Evolutionary conservation across 2,113 vertebrate species (phyloP).

Genomic region (Varanus komodoensis): DNA sequence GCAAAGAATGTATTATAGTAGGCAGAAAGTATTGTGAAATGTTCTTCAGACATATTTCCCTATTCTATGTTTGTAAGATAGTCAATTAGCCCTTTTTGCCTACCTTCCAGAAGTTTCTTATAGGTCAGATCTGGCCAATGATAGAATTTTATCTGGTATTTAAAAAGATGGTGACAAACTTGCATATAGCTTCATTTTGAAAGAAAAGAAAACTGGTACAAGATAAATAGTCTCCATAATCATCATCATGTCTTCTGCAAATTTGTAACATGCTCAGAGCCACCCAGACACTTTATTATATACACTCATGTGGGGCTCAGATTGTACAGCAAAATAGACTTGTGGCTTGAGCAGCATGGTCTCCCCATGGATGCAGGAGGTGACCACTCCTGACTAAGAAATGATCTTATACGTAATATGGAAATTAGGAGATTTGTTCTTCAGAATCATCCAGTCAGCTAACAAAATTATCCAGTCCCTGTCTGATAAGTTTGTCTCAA

Average conservation of each 20-base stretch:
- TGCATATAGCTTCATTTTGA: neutral
- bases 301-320: neutral
- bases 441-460: neutral
- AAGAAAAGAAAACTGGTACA: neutral
- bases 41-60: no score
- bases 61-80: no score
- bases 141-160: no score
- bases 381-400: neutral
- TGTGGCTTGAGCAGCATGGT: neutral
- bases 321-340: neutral
- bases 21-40: no score
- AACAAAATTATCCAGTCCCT: neutral
- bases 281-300: neutral
- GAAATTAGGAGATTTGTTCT: neutral
- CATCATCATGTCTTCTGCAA: neutral
- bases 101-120: neutral
- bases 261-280: neutral
- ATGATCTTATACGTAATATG: neutral
- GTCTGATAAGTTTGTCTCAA: neutral
- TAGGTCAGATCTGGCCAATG: neutral
- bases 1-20: neutral
- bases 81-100: no score
- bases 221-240: neutral
- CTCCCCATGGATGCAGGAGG: neutral
- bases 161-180: neutral